A percentile compares a stretch with the other conserved stretches of the same genome.
Evolutionary conservation across 1,140 invertebrate genomes (phyloP).

Genomic region (Sycobia sp.): DNA sequence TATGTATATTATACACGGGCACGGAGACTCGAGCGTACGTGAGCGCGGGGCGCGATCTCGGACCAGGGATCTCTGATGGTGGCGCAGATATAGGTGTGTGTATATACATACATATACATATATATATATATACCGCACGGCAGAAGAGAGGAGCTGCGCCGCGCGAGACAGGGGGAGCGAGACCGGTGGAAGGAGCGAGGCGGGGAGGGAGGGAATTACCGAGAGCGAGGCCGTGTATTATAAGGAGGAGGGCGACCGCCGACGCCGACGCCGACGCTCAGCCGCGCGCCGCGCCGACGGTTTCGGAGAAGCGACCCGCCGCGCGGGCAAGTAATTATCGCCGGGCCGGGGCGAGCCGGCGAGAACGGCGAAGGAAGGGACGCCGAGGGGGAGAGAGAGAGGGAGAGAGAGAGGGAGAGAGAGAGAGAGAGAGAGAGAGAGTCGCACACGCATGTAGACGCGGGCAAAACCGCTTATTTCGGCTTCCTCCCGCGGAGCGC

Average conservation of each 20-base stretch:
- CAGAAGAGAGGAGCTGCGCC: neutral
- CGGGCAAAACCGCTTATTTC: neutral
- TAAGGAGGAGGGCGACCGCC: neutral
- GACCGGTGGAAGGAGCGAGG: neutral
- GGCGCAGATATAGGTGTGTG: slow-evolving; percentile 33
- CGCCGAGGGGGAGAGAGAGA: too few relatives aligned
- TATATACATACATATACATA: too few relatives aligned
- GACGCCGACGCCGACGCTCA: too few relatives aligned
- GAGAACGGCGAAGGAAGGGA: too few relatives aligned
- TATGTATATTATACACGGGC: too few relatives aligned
- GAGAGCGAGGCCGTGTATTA: slow-evolving; percentile 34
- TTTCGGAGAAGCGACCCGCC: neutral
- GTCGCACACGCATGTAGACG: too few relatives aligned
- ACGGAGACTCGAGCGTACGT: too few relatives aligned
- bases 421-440: too few relatives aligned
- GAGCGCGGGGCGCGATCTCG: slow-evolving; percentile 29
- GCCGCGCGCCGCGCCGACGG: too few relatives aligned
- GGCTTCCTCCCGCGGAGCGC: too few relatives aligned
- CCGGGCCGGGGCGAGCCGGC: slow-evolving; percentile 8
- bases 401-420: too few relatives aligned
- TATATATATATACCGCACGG: too few relatives aligned
- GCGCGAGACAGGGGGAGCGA: slow-evolving; percentile 18
- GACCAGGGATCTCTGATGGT: slow-evolving; percentile 39
- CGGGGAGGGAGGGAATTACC: slow-evolving; percentile 32
- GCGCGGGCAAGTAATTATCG: slow-evolving; percentile 31